phyloP scores from a whole-genome alignment of 2,888 invertebrate genomes.

The Drosophila vallismaia region DNA sequence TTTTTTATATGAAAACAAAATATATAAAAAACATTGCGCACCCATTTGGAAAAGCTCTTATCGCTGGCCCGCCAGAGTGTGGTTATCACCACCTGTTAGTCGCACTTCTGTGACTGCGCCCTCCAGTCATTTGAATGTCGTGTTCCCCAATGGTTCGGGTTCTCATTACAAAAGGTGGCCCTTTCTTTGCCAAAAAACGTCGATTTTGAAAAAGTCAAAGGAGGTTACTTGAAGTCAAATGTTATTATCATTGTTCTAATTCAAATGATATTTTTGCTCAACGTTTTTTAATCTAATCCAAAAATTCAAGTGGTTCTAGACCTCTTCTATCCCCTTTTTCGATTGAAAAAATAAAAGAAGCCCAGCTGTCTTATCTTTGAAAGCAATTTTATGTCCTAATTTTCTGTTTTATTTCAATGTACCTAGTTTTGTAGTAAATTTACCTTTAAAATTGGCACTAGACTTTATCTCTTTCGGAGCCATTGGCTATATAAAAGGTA shows the following conservation, averaged over 20 bases:
- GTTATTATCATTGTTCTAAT: no score
- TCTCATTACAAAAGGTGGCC: constrained; percentile 5
- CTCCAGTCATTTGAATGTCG: constrained; percentile 43
- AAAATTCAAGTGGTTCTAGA: no score
- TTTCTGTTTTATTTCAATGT: background rate
- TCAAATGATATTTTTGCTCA: no score
- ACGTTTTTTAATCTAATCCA: no score
- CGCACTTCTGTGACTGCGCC: constrained; percentile 22
- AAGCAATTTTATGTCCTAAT: background rate
- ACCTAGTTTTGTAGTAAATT: background rate
- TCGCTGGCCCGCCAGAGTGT: constrained; percentile 48
- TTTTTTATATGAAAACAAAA: constrained; percentile 3
- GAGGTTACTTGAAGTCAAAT: no score
- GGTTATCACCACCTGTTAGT: constrained; percentile 47
- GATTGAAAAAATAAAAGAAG: background rate
- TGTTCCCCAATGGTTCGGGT: constrained; percentile 3
- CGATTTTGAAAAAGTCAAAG: no score
- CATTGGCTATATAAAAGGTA: constrained; percentile 1
- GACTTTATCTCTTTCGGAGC: background rate
- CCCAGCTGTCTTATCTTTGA: no score
- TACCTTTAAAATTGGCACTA: background rate
- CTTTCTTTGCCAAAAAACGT: background rate
- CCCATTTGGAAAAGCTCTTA: constrained; percentile 25
- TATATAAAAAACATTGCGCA: constrained; percentile 31
- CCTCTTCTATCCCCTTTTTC: background rate